Evolutionary conservation across 2,888 invertebrate genomes (phyloP).

Genomic region (Lepidonotus clava): DNA sequence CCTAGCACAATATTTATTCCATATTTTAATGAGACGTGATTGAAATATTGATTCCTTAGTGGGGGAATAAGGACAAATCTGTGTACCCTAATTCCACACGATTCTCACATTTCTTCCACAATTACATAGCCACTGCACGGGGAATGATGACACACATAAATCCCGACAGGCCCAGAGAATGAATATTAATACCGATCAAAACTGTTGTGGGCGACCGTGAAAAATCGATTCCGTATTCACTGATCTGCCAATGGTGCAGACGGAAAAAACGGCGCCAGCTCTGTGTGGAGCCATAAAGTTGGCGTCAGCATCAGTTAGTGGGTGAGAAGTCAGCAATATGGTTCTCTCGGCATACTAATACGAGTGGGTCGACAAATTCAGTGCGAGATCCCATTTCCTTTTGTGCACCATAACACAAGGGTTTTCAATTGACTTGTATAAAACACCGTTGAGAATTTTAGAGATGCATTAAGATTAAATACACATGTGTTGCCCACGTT

Average conservation of each 20-base stretch:
- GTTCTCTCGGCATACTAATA: too few relatives aligned
- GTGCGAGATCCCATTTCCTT: too few relatives aligned
- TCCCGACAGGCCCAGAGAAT: background rate
- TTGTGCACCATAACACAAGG: too few relatives aligned
- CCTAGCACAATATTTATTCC: background rate
- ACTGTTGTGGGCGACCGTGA: background rate
- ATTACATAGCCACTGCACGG: background rate
- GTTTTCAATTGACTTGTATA: too few relatives aligned
- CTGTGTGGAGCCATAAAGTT: background rate
- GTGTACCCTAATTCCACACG: background rate
- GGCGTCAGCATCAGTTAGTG: background rate
- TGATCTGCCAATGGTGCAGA: background rate
- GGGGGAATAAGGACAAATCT: background rate
- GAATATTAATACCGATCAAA: conserved; percentile 13
- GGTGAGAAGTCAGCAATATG: background rate
- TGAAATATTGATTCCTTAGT: background rate
- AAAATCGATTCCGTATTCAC: conserved; percentile 28
- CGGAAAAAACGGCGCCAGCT: background rate
- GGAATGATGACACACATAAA: background rate
- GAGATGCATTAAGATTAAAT: too few relatives aligned
- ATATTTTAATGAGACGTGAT: background rate
- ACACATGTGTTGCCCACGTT: too few relatives aligned
- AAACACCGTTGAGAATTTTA: too few relatives aligned
- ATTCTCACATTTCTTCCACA: conserved; percentile 3
- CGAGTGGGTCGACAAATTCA: too few relatives aligned